Conservation (phyloP, 92 coral and sea anemone species). For the Actinernus sp. region DNA sequence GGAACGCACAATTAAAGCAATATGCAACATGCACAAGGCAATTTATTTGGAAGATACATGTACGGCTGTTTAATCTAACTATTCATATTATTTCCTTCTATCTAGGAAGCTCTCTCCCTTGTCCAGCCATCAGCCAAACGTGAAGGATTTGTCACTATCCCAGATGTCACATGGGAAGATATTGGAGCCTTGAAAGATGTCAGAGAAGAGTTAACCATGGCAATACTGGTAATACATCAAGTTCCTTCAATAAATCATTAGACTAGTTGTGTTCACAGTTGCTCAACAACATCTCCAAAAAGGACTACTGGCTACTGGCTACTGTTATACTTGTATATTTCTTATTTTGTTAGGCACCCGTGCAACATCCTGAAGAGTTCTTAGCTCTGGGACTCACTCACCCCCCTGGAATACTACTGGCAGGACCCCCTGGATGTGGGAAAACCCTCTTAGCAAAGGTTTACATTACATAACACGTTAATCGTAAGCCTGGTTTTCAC, state of each 20-base stretch:
- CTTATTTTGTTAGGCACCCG: slow-evolving; percentile 79
- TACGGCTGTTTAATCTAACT: too few species aligned
- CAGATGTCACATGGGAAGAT: slow-evolving; percentile 96
- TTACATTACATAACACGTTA: too few species aligned
- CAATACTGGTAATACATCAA: slow-evolving; percentile 80
- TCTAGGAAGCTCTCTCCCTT: slow-evolving; percentile 82
- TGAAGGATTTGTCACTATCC: slow-evolving; percentile 98
- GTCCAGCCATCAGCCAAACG: slow-evolving; percentile 99
- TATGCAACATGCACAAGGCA: too few species aligned
- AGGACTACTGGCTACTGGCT: not conserved
- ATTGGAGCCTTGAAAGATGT: slow-evolving; percentile 93
- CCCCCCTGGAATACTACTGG: slow-evolving; percentile 97
- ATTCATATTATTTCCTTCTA: too few species aligned
- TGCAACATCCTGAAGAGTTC: slow-evolving; percentile 93
- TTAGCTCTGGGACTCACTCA: slow-evolving; percentile 91
- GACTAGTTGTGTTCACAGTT: too few species aligned
- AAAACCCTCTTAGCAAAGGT: slow-evolving; percentile 98
- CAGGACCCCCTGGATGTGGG: slow-evolving; percentile 99
- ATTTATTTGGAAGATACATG: too few species aligned
- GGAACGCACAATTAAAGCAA: too few species aligned
- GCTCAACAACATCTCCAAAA: not conserved
- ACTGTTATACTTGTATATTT: not conserved
- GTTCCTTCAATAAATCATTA: too few species aligned
- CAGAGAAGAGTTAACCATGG: slow-evolving; percentile 93
- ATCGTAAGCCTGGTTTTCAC: too few species aligned